A percentile compares a stretch with the other conserved stretches of the same genome.
Conservation (phyloP, 2,113 vertebrate species). For the Gymnogyps californianus region DNA sequence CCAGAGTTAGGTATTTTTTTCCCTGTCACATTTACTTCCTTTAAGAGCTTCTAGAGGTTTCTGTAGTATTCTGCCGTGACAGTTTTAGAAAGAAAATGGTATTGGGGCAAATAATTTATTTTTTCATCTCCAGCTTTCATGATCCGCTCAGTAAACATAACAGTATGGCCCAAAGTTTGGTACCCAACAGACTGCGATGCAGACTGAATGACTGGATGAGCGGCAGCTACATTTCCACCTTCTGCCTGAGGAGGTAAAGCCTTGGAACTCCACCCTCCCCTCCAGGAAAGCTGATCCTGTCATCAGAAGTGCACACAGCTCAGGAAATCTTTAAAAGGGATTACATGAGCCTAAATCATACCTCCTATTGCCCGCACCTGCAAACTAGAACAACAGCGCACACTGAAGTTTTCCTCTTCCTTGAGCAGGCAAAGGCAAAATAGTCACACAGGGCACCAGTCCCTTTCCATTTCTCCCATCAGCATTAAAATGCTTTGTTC, state of each 20-base stretch:
- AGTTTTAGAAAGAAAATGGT: neutral
- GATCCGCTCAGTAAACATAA: accelerated
- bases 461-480: neutral
- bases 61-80: neutral
- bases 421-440: neutral
- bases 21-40: neutral
- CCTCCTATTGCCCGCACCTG: neutral
- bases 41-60: neutral
- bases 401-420: neutral
- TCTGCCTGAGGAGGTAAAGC: neutral
- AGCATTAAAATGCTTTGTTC: neutral
- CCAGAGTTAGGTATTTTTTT: neutral
- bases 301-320: neutral
- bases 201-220: neutral
- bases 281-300: neutral
- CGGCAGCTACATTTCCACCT: neutral
- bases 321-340: neutral
- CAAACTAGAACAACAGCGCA: neutral
- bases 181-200: neutral
- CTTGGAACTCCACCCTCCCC: neutral
- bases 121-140: neutral
- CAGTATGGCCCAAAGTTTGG: neutral
- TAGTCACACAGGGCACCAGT: accelerated
- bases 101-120: neutral
- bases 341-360: neutral